Percentiles rank a stretch among this genome's conserved stretches.
Conservation (phyloP, 2,888 invertebrate genomes). For the Ophion ellenae region DNA sequence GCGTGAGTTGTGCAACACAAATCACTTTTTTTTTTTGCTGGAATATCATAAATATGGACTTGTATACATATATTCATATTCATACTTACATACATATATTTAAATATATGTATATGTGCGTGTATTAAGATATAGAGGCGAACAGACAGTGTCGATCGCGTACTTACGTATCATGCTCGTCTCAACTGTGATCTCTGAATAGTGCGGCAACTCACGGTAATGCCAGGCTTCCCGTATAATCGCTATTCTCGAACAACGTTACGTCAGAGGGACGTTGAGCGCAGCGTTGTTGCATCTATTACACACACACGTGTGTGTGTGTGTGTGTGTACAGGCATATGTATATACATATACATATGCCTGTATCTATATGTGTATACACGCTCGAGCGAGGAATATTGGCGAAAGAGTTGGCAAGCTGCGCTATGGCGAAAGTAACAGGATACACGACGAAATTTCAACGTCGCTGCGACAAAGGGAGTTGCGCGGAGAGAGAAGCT, state of each 20-base stretch:
- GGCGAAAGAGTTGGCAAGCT: conserved; percentile 17
- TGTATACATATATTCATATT: not conserved
- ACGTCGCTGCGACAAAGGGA: not conserved
- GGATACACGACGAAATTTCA: conserved; percentile 25
- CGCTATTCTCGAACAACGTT: conserved; percentile 56
- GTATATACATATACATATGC: no score
- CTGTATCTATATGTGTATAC: no score
- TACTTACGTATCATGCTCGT: conserved; percentile 29
- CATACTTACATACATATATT: conserved; percentile 10
- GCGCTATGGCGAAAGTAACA: conserved; percentile 32
- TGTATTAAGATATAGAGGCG: not conserved
- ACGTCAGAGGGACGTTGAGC: conserved; percentile 47
- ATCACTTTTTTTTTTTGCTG: conserved; percentile 31
- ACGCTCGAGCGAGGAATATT: no score
- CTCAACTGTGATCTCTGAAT: conserved; percentile 42
- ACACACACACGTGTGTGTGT: no score
- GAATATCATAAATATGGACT: conserved; percentile 18
- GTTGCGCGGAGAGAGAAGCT: not conserved
- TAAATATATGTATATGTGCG: not conserved
- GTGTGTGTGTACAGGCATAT: no score
- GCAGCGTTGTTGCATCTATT: not conserved
- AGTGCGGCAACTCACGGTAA: conserved; percentile 29
- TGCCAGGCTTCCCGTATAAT: conserved; percentile 35
- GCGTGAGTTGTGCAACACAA: conserved; percentile 57
- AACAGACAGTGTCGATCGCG: not conserved